Conservation (phyloP, 2,888 invertebrate genomes). For the Acrocera orbiculus region DNA sequence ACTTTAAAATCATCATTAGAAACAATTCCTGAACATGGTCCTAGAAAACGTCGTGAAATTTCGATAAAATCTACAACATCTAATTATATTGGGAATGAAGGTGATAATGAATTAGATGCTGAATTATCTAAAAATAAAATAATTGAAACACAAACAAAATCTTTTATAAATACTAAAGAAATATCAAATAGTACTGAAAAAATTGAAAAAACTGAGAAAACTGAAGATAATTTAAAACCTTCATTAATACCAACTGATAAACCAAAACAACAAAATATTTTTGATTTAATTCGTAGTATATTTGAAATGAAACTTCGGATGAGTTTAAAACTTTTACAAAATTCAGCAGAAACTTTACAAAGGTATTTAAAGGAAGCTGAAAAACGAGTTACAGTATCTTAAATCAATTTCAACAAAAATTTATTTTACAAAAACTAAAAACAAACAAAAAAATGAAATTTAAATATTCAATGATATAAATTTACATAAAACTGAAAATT, state of each 20-base stretch:
- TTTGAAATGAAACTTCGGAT: slow-evolving; percentile 50
- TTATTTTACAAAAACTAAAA: slow-evolving; percentile 2
- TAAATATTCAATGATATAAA: slow-evolving; percentile 1
- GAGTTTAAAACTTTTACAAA: slow-evolving; percentile 48
- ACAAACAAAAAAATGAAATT: neutral
- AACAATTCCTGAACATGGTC: slow-evolving; percentile 47
- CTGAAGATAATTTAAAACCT: slow-evolving; percentile 8
- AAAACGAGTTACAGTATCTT: slow-evolving; percentile 11
- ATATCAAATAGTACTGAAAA: neutral
- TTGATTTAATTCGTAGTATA: slow-evolving; percentile 43
- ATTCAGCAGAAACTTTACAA: slow-evolving; percentile 47
- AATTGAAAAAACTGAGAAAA: neutral
- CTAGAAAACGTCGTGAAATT: slow-evolving; percentile 31
- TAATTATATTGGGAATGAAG: slow-evolving; percentile 34
- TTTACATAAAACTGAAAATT: neutral
- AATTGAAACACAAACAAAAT: neutral
- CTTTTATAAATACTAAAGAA: neutral
- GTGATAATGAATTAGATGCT: slow-evolving; percentile 24
- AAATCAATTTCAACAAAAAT: no score
- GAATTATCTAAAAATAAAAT: no score
- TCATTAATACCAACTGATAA: slow-evolving; percentile 11
- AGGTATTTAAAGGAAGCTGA: slow-evolving; percentile 46
- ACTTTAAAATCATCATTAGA: slow-evolving; percentile 35
- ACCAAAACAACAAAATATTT: slow-evolving; percentile 5
- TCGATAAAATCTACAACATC: slow-evolving; percentile 23